Evolutionary conservation across 2,113 vertebrate genomes (phyloP).

Genomic region (Neomonachus schauinslandi): DNA sequence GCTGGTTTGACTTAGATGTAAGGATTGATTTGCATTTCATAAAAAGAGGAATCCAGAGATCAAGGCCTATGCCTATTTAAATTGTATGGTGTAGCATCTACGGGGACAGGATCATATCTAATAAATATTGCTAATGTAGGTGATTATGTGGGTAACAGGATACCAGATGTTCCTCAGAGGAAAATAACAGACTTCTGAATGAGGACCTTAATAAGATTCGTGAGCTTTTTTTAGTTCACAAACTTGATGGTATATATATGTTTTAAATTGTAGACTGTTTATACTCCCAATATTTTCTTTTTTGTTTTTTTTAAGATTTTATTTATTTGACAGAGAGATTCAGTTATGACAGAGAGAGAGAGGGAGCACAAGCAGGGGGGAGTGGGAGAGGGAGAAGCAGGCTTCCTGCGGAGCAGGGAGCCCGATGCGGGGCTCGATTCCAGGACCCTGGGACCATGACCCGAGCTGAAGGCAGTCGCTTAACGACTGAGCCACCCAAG

Average conservation of each 20-base stretch:
- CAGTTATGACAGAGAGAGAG: too few species aligned
- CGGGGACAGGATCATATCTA: not conserved
- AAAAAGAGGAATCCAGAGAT: slow-evolving; percentile 26
- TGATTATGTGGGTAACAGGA: not conserved
- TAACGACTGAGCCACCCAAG: too few species aligned
- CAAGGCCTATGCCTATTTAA: slow-evolving; percentile 11
- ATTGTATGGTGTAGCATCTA: not conserved
- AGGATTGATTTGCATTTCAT: slow-evolving; percentile 35
- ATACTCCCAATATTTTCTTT: not conserved
- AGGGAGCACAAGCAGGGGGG: too few species aligned
- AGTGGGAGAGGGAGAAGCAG: too few species aligned
- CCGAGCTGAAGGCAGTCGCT: too few species aligned
- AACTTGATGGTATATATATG: not conserved
- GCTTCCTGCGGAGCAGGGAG: too few species aligned
- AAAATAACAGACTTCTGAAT: slow-evolving; percentile 43
- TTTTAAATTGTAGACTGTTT: not conserved
- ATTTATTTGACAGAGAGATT: too few species aligned
- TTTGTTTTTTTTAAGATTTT: slow-evolving; percentile 13
- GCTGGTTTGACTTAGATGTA: not conserved
- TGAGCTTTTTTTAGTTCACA: slow-evolving; percentile 43
- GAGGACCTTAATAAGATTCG: slow-evolving; percentile 17
- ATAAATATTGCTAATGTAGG: slow-evolving; percentile 43
- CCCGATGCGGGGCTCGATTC: too few species aligned
- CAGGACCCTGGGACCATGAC: too few species aligned
- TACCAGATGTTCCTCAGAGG: not conserved